Percentiles rank a stretch among this genome's conserved stretches.
Conservation (phyloP, 1,140 invertebrate species). For the Apocrypta bakeri region DNA sequence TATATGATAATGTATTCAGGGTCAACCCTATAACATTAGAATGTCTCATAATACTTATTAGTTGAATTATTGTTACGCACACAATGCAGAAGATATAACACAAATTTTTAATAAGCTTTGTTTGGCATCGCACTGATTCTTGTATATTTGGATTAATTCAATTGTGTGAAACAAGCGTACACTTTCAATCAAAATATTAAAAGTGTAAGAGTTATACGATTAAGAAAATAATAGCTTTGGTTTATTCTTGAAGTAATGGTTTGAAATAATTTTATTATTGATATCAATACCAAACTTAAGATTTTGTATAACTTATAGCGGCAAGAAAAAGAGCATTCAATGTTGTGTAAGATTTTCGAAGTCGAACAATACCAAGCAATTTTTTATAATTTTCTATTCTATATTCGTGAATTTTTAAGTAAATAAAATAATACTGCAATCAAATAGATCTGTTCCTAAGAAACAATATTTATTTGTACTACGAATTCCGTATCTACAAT, state of each 20-base stretch:
- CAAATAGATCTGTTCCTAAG: slow-evolving; percentile 30
- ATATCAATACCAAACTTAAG: slow-evolving; percentile 3
- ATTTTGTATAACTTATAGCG: slow-evolving; percentile 32
- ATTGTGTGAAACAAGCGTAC: background rate
- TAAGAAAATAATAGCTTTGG: slow-evolving; percentile 36
- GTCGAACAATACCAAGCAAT: background rate
- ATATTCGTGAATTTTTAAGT: background rate
- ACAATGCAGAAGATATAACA: background rate
- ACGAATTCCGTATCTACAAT: background rate
- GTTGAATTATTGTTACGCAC: slow-evolving; percentile 11
- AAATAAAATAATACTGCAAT: background rate
- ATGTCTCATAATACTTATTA: slow-evolving; percentile 3
- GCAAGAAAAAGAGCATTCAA: background rate
- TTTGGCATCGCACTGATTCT: background rate
- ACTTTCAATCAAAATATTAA: slow-evolving; percentile 34
- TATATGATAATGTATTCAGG: slow-evolving; percentile 26
- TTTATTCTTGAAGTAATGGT: slow-evolving; percentile 31
- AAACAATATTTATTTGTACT: slow-evolving; percentile 2
- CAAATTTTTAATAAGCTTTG: slow-evolving; percentile 14
- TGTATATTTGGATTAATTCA: background rate
- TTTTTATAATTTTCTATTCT: slow-evolving; percentile 35
- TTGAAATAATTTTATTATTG: slow-evolving; percentile 34
- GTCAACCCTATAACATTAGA: background rate
- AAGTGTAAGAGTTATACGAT: background rate
- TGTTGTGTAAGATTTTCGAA: background rate